phyloP scores from a whole-genome alignment of 2,888 invertebrate genomes.

The Beris morrisii region DNA sequence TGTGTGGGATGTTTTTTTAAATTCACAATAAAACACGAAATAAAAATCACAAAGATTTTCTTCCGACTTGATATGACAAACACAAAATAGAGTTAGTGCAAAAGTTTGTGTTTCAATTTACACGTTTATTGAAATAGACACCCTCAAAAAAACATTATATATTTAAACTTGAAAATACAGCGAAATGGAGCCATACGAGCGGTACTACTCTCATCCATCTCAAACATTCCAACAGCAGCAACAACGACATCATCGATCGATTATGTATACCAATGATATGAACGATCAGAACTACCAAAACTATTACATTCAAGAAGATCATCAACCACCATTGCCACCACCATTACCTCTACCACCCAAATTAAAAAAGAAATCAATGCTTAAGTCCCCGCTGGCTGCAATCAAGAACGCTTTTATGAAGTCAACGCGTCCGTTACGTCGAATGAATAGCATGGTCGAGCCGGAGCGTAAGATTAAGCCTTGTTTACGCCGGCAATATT shows the following conservation, averaged over 20 bases:
- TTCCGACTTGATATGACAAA: neutral
- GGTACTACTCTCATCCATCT: conserved; percentile 48
- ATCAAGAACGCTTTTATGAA: conserved; percentile 55
- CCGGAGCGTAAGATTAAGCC: conserved; percentile 50
- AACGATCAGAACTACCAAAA: conserved; percentile 37
- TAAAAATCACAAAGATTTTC: conserved; percentile 19
- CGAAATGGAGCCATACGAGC: conserved; percentile 56
- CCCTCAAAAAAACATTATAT: conserved; percentile 17
- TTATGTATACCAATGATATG: conserved; percentile 33
- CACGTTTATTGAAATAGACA: no score
- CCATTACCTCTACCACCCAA: conserved; percentile 51
- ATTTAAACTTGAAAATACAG: conserved; percentile 45
- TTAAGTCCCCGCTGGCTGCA: conserved; percentile 53
- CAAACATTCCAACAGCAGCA: conserved; percentile 45
- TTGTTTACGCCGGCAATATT: conserved; percentile 51
- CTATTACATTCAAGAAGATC: conserved; percentile 32
- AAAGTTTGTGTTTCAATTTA: conserved; percentile 33
- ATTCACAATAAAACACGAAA: conserved; percentile 32
- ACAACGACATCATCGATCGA: conserved; percentile 35
- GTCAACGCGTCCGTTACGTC: conserved; percentile 51
- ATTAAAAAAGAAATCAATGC: conserved; percentile 53
- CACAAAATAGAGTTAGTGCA: conserved; percentile 36
- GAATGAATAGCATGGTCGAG: conserved; percentile 56
- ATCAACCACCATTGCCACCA: conserved; percentile 39
- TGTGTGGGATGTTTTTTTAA: conserved; percentile 21